Evolutionary conservation across 2,888 invertebrate genomes (phyloP), one percentile per base, ranked within the genome.

Genomic region (Pristionchus fissidentatus): DNA sequence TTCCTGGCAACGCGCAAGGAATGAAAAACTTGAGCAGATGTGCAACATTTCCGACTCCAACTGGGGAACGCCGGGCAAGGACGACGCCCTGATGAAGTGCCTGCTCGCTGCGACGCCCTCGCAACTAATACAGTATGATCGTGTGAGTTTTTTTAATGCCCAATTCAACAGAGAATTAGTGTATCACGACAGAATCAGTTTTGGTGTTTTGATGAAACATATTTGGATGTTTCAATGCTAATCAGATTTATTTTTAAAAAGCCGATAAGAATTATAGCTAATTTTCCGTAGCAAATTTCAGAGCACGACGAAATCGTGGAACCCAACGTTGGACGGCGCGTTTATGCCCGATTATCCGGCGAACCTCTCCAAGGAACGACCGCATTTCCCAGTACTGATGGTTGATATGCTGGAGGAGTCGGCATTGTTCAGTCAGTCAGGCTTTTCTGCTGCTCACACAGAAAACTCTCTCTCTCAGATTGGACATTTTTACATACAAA

Each of bases 331-430:
- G 8, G 78, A 78, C 55, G 78, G 78, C 1, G 78, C 78, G 19
- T 78, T 78, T 29, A 38, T n/a, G 35, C 78, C 78, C 52, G 78
- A 78, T 38, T 55, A 55, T 43, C 78, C 78, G 32, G 15, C 32
- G 3, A 7, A 22, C 2, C 55, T 78, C 0, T 32, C 55, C 15
- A 52, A 32, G 13, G 7, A 26, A 1, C 52, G 52, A 13, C 35
- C 78, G 13, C 26, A 35, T 15, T 52, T 38, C 10, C 78, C 78
- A 10, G 7, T 41, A 0, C 32, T 78, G 2, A 55, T 78, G n/a
- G 46, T 26, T 1, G 78, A 78, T 35, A 55, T 55, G 78, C 52
- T 55, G 26, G 55, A 78, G 0, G 78, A 78, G 26, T 78, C 52
- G n/a, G 78, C 52, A 0, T 55, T 46, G 22, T 55, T 78, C 29